Conservation (phyloP, 2,888 invertebrate species). For the Folsomia candida region DNA sequence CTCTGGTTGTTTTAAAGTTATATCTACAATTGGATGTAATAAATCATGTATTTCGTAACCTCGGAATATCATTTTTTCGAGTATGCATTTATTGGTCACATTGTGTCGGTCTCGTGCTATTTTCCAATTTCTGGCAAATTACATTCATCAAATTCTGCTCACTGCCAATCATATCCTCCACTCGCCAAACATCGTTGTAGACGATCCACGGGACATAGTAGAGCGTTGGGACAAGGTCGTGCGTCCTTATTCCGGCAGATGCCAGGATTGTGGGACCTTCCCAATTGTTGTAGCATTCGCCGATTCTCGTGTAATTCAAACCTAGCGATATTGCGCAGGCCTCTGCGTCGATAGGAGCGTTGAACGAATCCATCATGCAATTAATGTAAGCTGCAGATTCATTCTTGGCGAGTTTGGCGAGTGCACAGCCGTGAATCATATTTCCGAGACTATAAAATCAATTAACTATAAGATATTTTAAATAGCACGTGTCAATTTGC, state of each 20-base stretch:
- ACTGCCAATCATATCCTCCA: slow-evolving; percentile 35
- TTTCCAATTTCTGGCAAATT: slow-evolving; percentile 39
- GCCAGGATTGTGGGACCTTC: slow-evolving; percentile 50
- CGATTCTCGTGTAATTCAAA: slow-evolving; percentile 47
- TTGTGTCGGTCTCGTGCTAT: slow-evolving; percentile 13
- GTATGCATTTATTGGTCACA: no score
- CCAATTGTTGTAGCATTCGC: slow-evolving; percentile 43
- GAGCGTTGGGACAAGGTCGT: slow-evolving; percentile 48
- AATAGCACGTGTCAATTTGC: no score
- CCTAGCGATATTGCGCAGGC: slow-evolving; percentile 47
- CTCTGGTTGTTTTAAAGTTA: no score
- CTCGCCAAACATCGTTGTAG: slow-evolving; percentile 48
- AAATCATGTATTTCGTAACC: no score
- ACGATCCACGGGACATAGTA: slow-evolving; percentile 52
- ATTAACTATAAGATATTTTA: no score
- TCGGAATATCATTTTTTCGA: no score
- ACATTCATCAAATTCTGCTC: slow-evolving; percentile 37
- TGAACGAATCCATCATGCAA: slow-evolving; percentile 49
- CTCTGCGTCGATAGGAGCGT: slow-evolving; percentile 47
- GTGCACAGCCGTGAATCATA: slow-evolving; percentile 51
- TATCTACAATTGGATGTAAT: no score
- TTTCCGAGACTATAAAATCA: no score
- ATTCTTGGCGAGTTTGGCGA: slow-evolving; percentile 45
- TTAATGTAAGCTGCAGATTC: slow-evolving; percentile 49
- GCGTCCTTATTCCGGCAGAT: slow-evolving; percentile 45